Base-by-base conservation (phyloP, 2,888 invertebrate species). In the Cecidostiba fungosa region DNA sequence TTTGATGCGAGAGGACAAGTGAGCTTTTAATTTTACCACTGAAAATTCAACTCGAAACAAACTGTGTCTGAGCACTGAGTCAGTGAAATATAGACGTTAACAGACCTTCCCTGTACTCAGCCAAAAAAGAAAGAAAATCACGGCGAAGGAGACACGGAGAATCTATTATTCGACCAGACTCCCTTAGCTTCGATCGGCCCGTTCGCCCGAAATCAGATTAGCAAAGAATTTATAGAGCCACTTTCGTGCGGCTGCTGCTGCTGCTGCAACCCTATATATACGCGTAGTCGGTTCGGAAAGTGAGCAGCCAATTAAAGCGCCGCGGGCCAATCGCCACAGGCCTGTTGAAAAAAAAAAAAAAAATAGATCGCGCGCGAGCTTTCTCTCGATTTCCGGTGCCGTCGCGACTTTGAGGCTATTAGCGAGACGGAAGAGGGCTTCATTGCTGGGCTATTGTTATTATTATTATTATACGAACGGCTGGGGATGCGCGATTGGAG, bases 171-270 rank as follows among this genome's bases (percentile, higher is more conserved):
- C 77, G 72, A 6, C 14, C 12, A 26, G n/a, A 39, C 72, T 10
- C 19, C 16, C 79, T 36, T 8, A 36, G 36, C 54, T 32, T 32
- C 78, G 16, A 19, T 39, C 2, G n/a, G n/a, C n/a, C 3, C 23
- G n/a, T 8, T 66, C 36, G 82, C 73, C 69, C 87, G 89, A 90
- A 91, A 91, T 91, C 90, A 91, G 91, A 91, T 91, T 91, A 91
- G 88, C 85, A 74, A 66, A 87, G 89, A 91, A 91, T 91, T 91
- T 91, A 91, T 91, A 89, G 91, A 89, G 91, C 89, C 90, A 90
- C 90, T 90, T 88, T 88, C 62, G 77, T n/a, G 19, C 16, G 6
- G n/a, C n/a, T n/a, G n/a, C n/a, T 32, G 43, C 73, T 4, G 73
- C 47, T 39, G 77, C 77, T 26, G 43, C 36, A 36, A 12, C 50